phyloP scores from a whole-genome alignment of 2,888 invertebrate genomes.

The Byasa hedistus region DNA sequence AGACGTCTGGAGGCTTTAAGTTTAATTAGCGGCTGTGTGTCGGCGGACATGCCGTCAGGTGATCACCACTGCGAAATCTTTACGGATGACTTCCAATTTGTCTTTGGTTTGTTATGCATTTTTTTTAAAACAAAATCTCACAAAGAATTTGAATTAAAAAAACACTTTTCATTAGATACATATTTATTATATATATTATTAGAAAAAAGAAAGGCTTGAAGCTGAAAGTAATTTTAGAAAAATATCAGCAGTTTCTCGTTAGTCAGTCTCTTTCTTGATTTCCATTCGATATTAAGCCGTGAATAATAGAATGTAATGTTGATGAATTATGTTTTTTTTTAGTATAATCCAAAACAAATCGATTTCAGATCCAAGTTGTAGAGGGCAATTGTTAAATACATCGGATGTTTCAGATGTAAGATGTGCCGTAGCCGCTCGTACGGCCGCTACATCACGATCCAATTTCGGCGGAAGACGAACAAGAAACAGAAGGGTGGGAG shows the following conservation, averaged over 20 bases:
- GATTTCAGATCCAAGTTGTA: no score
- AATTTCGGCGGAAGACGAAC: slow-evolving; percentile 40
- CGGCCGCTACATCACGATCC: slow-evolving; percentile 43
- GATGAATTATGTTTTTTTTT: no score
- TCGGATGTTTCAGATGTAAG: no score
- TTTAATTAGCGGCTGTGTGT: slow-evolving; percentile 49
- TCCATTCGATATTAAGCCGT: no score
- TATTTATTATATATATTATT: no score
- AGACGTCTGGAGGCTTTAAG: slow-evolving; percentile 37
- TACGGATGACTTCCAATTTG: slow-evolving; percentile 16
- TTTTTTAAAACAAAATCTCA: neutral
- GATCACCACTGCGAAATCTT: slow-evolving; percentile 16
- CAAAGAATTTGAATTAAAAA: neutral
- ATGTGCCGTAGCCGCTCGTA: slow-evolving; percentile 41
- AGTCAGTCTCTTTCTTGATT: no score
- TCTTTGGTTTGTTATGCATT: slow-evolving; percentile 1
- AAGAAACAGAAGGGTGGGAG: slow-evolving; percentile 38
- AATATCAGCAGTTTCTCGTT: no score
- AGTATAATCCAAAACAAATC: no score
- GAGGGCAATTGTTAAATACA: no score
- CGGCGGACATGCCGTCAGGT: slow-evolving; percentile 27
- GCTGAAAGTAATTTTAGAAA: no score
- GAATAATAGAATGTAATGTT: no score
- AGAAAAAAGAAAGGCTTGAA: no score
- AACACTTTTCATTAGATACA: neutral